These are phyloP conservation scores for Semnopithecus entellus DNA, from an alignment of 2,113 vertebrate species.

Conservation along the genomic window DNA sequence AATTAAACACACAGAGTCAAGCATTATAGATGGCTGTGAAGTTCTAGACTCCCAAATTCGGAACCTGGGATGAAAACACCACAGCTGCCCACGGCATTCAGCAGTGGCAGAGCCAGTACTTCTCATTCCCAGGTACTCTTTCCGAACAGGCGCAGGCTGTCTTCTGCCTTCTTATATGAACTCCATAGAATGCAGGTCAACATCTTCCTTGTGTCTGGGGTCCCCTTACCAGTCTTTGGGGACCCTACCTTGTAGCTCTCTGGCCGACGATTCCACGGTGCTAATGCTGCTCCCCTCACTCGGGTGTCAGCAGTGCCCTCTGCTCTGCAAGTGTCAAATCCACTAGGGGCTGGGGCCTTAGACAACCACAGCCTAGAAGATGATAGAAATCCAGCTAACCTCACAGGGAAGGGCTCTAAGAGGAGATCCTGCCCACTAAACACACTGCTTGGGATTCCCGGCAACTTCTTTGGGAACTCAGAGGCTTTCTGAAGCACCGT, in stretches of 20 bases:
- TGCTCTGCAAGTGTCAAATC: not conserved
- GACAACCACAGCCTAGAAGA: not conserved
- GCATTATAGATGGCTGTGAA: not conserved
- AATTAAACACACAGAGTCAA: not conserved
- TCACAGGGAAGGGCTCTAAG: not conserved
- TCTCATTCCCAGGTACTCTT: not conserved
- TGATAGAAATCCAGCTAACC: not conserved
- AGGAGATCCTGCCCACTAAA: accelerated
- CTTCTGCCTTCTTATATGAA: not conserved
- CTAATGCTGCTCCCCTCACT: not conserved
- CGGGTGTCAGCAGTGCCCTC: not conserved
- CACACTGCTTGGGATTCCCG: not conserved
- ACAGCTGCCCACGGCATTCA: not conserved
- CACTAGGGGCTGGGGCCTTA: too few species aligned
- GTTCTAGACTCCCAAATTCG: not conserved
- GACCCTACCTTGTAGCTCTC: not conserved
- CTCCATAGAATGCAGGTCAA: not conserved
- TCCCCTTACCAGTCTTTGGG: not conserved
- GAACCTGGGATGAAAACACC: not conserved
- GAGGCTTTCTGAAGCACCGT: not conserved
- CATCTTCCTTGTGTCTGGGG: not conserved
- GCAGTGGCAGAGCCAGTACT: not conserved
- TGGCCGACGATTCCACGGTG: not conserved
- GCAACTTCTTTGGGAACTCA: not conserved
- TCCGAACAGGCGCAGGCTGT: not conserved